Base-by-base conservation (phyloP, 2,888 invertebrate genomes). In the Dasypogon diadema region DNA sequence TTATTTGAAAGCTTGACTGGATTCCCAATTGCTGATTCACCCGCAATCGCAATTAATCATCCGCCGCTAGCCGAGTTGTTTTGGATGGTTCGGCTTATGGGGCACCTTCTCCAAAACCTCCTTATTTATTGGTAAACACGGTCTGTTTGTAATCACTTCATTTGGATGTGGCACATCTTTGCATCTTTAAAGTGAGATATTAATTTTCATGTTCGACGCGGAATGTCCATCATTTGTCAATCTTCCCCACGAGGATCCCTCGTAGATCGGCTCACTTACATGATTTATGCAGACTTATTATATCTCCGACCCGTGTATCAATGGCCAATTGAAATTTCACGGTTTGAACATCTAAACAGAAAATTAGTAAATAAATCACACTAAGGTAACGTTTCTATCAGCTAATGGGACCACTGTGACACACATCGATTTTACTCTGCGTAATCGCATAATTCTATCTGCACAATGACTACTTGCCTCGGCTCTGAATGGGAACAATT, bases 221-320 rank as follows among this genome's bases (percentile, higher is more conserved):
- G 65, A 65, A 65, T 65, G 42, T 65, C 26, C 37, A 42, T 65
- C 65, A 65, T 65, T 65, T 65, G 48, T 65, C 65, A 65, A 48
- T 14, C 48, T 46, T 21, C 18, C 1, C 46, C 22, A 22, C 46
- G 37, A 65, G 48, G 22, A 48, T 21, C 12, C 48, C 24, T 65
- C 48, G 65, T 46, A 65, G 46, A 46, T 48, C 46, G 14, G 10
- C 24, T 42, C 8, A 12, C 16, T 51, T 22, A 16, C 65, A 65
- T 65, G 65, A 65, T 65, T 65, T 65, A 65, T 65, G 65, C 16
- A 10, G 1, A 18, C 14, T 37, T 37, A 34, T 60, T 60, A 60
- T 30, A 5, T 42, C 37, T 37, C 16, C 60, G 34, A 12, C 18
- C 12, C 60, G 34, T 10, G 10, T 60, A 37, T 60, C 37, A 60